A percentile compares a stretch with the other conserved stretches of the same genome.
phyloP scores from a whole-genome alignment of 2,888 invertebrate genomes.

The Morpho helenor region DNA sequence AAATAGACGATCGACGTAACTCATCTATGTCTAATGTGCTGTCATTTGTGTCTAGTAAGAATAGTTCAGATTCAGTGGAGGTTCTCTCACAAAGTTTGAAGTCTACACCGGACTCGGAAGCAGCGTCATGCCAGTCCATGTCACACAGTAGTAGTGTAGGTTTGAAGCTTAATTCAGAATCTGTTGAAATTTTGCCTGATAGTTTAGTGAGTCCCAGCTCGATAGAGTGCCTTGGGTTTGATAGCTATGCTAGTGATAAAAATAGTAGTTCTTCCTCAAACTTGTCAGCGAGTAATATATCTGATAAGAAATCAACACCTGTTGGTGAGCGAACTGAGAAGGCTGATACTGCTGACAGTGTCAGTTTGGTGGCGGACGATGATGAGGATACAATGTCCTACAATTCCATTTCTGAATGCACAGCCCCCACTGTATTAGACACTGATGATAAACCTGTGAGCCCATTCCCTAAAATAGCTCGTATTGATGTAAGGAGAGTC shows the following conservation, averaged over 20 bases:
- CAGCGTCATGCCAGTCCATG: conserved; percentile 79
- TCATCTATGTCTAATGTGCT: conserved; percentile 73
- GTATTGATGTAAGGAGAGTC: conserved; percentile 47
- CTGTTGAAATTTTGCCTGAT: conserved; percentile 87
- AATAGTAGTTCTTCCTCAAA: conserved; percentile 60
- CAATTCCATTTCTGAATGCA: conserved; percentile 87
- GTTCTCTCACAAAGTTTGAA: conserved; percentile 84
- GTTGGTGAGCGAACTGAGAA: conserved; percentile 69
- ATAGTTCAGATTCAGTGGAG: conserved; percentile 89
- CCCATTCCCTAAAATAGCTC: conserved; percentile 49
- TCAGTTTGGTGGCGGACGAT: conserved; percentile 80
- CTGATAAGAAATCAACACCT: conserved; percentile 73
- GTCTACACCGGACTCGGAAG: conserved; percentile 86
- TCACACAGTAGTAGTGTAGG: conserved; percentile 75
- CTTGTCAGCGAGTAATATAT: conserved; percentile 56
- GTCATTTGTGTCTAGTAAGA: conserved; percentile 82
- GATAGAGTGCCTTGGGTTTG: conserved; percentile 82
- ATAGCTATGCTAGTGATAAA: conserved; percentile 63
- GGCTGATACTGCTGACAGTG: conserved; percentile 83
- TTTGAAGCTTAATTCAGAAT: conserved; percentile 83
- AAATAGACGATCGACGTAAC: conserved; percentile 50
- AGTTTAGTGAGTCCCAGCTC: conserved; percentile 86
- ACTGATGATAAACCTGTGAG: conserved; percentile 63
- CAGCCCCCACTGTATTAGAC: conserved; percentile 83
- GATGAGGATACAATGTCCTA: conserved; percentile 88